Evolutionary conservation across 30 jellyfish, hydroid and myxozoan species (phyloP).

Genomic region (Cassiopea xamachana): DNA sequence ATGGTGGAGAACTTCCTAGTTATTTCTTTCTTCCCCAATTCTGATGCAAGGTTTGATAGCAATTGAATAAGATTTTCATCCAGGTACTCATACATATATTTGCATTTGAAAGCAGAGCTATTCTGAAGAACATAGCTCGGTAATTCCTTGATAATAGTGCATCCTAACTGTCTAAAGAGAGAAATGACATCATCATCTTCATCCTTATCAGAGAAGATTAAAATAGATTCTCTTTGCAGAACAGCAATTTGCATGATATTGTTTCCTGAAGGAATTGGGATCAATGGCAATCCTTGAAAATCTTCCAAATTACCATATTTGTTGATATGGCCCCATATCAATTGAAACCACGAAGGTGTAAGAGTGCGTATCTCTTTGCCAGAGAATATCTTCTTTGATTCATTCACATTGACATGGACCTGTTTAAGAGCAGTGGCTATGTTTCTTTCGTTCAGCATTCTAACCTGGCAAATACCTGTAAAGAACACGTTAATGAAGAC

Average conservation of each 20-base stretch:
- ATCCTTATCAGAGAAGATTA: background rate
- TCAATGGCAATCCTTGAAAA: conserved; percentile 69
- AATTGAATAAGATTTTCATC: background rate
- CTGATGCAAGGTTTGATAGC: background rate
- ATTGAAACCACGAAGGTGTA: conserved; percentile 25
- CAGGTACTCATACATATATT: background rate
- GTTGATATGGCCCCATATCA: conserved; percentile 47
- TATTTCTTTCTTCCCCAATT: too few species aligned
- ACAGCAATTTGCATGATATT: background rate
- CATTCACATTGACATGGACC: background rate
- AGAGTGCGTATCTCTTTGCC: background rate
- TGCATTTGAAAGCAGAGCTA: background rate
- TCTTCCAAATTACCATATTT: background rate
- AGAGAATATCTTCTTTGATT: background rate
- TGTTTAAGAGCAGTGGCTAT: conserved; percentile 7
- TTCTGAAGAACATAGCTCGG: conserved; percentile 32
- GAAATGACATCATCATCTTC: background rate
- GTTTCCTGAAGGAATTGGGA: conserved; percentile 21
- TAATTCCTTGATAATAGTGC: background rate
- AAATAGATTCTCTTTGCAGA: background rate
- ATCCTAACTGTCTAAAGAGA: conserved; percentile 7
- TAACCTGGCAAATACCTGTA: conserved; percentile 32
- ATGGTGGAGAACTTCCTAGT: background rate
- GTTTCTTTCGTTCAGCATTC: conserved; percentile 4
- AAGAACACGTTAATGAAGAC: background rate